phyloP scores from a whole-genome alignment of 2,888 invertebrate species.

The Rhogogaster chlorosoma region DNA sequence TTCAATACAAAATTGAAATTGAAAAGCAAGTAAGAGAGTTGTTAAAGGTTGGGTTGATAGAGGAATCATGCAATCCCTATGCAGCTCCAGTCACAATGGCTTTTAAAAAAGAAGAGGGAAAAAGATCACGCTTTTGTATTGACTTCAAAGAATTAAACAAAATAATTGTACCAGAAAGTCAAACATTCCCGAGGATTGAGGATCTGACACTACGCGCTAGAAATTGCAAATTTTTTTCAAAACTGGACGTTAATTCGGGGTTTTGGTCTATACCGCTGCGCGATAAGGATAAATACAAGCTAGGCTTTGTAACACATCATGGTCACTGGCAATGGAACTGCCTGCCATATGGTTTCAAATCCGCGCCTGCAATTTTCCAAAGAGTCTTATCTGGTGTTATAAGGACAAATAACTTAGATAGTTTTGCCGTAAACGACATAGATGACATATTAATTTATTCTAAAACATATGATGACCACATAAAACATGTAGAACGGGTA shows the following conservation, averaged over 20 bases:
- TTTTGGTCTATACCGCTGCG: slow-evolving; percentile 31
- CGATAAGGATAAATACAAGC: slow-evolving; percentile 58
- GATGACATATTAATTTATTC: too few species aligned
- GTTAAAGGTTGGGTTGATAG: too few species aligned
- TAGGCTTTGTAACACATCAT: slow-evolving; percentile 59
- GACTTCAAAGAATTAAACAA: slow-evolving; percentile 55
- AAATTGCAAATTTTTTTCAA: slow-evolving; percentile 55
- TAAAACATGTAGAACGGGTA: slow-evolving; percentile 54
- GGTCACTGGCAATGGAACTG: slow-evolving; percentile 61
- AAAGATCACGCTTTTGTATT: slow-evolving; percentile 53
- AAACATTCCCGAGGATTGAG: slow-evolving; percentile 57
- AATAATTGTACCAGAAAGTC: slow-evolving; percentile 54
- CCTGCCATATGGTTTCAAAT: slow-evolving; percentile 60
- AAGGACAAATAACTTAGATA: too few species aligned
- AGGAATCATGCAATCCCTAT: slow-evolving; percentile 55
- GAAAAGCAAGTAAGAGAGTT: too few species aligned
- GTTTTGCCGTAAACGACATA: too few species aligned
- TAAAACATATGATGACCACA: too few species aligned
- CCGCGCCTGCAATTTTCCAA: too few species aligned
- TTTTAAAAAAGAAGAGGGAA: slow-evolving; percentile 54
- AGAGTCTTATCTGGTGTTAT: too few species aligned
- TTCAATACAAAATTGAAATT: too few species aligned
- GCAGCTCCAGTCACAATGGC: slow-evolving; percentile 55
- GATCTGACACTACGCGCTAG: slow-evolving; percentile 53
- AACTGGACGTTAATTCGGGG: slow-evolving; percentile 23